Evolutionary conservation across 2,113 vertebrate genomes (phyloP).

Genomic region (Apistogramma diplotaenia): DNA sequence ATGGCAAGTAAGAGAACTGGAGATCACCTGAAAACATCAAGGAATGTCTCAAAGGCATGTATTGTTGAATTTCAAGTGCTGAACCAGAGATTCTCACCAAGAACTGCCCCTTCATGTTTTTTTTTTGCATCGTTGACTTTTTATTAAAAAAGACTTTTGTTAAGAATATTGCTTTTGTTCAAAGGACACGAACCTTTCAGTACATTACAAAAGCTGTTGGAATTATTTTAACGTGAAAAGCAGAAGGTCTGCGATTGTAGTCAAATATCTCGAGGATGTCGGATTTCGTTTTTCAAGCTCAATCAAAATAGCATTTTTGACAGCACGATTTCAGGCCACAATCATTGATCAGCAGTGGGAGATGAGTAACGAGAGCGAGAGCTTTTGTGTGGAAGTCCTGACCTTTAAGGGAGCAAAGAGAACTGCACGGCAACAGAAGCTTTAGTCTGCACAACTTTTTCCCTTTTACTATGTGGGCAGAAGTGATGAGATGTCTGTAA

Average conservation of each 20-base stretch:
- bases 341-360: not conserved
- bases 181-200: not conserved
- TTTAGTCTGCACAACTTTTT: not conserved
- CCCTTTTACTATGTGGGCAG: not conserved
- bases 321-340: not conserved
- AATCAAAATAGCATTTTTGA: not conserved
- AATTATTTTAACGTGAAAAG: not conserved
- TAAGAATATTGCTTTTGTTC: slow-evolving; percentile 10
- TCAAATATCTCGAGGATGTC: not conserved
- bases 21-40: not conserved
- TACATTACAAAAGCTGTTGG: not conserved
- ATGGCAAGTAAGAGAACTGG: not conserved
- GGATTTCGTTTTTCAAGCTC: not conserved
- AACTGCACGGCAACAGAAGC: not conserved
- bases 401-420: not conserved
- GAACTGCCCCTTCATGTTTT: slow-evolving; percentile 27
- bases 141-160: slow-evolving; percentile 1
- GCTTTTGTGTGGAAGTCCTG: not conserved
- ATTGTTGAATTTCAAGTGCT: not conserved
- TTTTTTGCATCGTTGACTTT: slow-evolving; percentile 17
- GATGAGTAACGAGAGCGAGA: not conserved
- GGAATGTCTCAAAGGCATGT: slow-evolving; percentile 1
- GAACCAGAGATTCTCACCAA: not conserved
- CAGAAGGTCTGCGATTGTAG: not conserved
- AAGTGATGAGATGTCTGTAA: not conserved